These are phyloP conservation scores for Eretmocerus hayati DNA, from an alignment of 2,888 invertebrate species.

Conservation along the genomic window DNA sequence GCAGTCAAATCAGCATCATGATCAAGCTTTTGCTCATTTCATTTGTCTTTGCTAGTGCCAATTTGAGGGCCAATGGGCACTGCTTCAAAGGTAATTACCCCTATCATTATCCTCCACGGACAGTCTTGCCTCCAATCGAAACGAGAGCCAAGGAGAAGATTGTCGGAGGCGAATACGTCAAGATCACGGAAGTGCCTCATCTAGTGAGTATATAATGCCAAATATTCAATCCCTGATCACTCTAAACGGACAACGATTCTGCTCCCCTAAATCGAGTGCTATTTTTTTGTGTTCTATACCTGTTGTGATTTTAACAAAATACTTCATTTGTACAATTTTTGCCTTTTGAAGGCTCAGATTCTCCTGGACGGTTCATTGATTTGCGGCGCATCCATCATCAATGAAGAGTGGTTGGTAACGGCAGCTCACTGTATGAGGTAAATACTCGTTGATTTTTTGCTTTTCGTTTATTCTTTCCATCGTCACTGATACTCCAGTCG, in stretches of 20 bases:
- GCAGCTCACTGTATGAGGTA: conserved; percentile 11
- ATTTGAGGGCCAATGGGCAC: too few species aligned
- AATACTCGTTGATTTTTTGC: neutral
- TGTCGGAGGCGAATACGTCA: neutral
- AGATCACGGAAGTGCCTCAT: conserved; percentile 2
- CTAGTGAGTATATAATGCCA: too few species aligned
- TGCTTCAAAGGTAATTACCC: too few species aligned
- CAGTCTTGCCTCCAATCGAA: neutral
- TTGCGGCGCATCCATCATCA: conserved; percentile 9
- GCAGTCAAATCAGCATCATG: neutral
- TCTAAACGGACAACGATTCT: too few species aligned
- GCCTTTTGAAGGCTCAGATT: neutral
- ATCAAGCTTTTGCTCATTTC: neutral
- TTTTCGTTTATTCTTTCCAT: neutral
- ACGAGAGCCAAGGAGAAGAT: neutral
- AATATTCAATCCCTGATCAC: too few species aligned
- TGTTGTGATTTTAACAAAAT: too few species aligned
- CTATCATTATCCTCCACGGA: too few species aligned
- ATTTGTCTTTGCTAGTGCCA: neutral
- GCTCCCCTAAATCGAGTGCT: too few species aligned
- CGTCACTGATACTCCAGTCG: too few species aligned
- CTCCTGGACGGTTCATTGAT: neutral
- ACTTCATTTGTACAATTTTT: too few species aligned
- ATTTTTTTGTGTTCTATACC: too few species aligned
- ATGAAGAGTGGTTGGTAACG: conserved; percentile 11